These are phyloP conservation scores for Stichodactyla helianthus DNA, from an alignment of 64 coral and sea anemone genomes.

Conservation along the genomic window DNA sequence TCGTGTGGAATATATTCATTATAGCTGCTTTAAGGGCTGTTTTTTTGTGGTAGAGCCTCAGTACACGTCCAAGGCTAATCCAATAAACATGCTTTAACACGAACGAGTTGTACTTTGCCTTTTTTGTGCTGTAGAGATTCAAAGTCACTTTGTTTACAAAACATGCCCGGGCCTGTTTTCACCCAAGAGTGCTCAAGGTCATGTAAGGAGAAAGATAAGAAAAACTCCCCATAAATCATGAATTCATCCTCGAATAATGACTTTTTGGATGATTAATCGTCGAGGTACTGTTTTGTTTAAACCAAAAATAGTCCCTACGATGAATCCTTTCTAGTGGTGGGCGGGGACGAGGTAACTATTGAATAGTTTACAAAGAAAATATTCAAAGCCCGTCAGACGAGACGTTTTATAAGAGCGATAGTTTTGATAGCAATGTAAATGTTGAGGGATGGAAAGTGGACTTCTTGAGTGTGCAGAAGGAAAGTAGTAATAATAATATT, in stretches of 20 bases:
- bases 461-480: neutral
- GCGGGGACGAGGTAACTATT: neutral
- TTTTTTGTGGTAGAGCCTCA: neutral
- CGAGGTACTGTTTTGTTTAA: neutral
- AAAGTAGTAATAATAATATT: neutral
- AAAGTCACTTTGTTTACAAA: neutral
- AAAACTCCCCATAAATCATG: conserved; percentile 6
- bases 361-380: neutral
- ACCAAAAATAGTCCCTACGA: conserved; percentile 6
- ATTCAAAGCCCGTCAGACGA: neutral
- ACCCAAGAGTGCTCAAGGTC: neutral
- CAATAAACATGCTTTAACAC: neutral
- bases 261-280: neutral
- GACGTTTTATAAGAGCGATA: neutral
- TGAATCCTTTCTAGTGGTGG: too few relatives aligned
- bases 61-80: neutral
- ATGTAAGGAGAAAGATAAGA: neutral
- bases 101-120: neutral
- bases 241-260: neutral
- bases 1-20: neutral
- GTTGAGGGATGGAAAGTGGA: neutral
- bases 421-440: neutral
- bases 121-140: neutral
- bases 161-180: conserved; percentile 10
- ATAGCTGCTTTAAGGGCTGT: neutral